Evolutionary conservation across 2,888 invertebrate species (phyloP).

Genomic region (Oligia strigilis): DNA sequence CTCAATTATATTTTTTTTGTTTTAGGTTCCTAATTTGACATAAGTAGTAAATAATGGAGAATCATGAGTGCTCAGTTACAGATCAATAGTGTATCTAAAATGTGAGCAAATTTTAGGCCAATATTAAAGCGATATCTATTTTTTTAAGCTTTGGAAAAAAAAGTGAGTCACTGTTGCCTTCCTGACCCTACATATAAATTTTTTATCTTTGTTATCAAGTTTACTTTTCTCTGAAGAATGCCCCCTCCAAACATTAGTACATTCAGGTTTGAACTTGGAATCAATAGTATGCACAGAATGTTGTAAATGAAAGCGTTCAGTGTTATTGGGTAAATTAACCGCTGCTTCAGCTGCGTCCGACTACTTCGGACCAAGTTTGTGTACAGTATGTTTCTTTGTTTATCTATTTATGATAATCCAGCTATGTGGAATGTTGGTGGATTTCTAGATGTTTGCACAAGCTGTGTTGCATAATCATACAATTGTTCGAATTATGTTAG

Average conservation of each 20-base stretch:
- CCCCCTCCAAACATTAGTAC: slow-evolving; percentile 18
- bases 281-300: slow-evolving; percentile 77
- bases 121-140: too few relatives aligned
- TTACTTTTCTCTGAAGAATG: background rate
- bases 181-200: too few relatives aligned
- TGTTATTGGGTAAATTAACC: slow-evolving; percentile 75
- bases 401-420: slow-evolving; percentile 3
- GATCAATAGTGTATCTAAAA: too few relatives aligned
- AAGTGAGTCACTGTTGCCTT: too few relatives aligned
- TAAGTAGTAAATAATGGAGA: too few relatives aligned
- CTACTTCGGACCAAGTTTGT: slow-evolving; percentile 16
- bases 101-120: too few relatives aligned
- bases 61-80: too few relatives aligned
- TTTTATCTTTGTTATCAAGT: background rate
- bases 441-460: slow-evolving; percentile 17
- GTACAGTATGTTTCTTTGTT: slow-evolving; percentile 18
- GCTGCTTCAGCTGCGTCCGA: slow-evolving; percentile 45
- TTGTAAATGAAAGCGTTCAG: slow-evolving; percentile 75
- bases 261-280: slow-evolving; percentile 63
- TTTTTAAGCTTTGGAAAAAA: too few relatives aligned
- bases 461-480: background rate
- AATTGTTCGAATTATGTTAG: background rate
- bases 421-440: background rate
- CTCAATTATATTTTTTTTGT: too few relatives aligned
- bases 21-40: too few relatives aligned